These are phyloP conservation scores for Scaeva pyrastri DNA, from an alignment of 2,888 invertebrate genomes.

Conservation along the genomic window DNA sequence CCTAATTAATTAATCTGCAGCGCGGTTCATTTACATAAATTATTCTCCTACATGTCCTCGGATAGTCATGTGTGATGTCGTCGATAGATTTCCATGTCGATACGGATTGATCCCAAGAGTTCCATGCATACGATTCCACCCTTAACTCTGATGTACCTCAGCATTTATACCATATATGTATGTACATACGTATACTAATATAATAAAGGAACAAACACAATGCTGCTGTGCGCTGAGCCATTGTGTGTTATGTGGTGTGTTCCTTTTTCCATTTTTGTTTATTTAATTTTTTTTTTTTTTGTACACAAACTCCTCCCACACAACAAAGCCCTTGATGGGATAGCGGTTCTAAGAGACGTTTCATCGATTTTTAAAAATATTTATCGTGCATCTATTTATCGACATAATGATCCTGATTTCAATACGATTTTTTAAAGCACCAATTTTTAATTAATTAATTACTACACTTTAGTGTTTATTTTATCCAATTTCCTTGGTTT, in stretches of 20 bases:
- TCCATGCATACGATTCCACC: constrained; percentile 14
- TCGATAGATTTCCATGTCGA: constrained; percentile 53
- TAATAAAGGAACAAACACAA: constrained; percentile 26
- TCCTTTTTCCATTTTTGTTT: constrained; percentile 37
- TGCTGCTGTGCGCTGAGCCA: neutral
- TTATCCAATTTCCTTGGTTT: neutral
- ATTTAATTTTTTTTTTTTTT: neutral
- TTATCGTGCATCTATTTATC: neutral
- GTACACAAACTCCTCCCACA: constrained; percentile 32
- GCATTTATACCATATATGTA: no score
- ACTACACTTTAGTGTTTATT: neutral
- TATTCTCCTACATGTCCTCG: constrained; percentile 59
- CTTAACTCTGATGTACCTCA: neutral
- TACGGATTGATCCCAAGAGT: constrained; percentile 57
- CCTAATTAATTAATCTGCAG: constrained; percentile 73
- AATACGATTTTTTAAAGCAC: constrained; percentile 15
- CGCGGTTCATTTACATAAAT: constrained; percentile 71
- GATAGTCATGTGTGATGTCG: constrained; percentile 38
- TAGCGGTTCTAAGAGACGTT: neutral
- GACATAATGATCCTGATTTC: constrained; percentile 37
- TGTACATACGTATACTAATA: neutral
- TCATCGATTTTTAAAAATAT: constrained; percentile 54
- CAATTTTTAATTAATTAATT: constrained; percentile 22
- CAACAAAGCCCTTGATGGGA: constrained; percentile 5
- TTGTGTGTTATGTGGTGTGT: constrained; percentile 11